phyloP scores from a whole-genome alignment of 1,140 invertebrate species.

The Thaumetopoea pityocampa region DNA sequence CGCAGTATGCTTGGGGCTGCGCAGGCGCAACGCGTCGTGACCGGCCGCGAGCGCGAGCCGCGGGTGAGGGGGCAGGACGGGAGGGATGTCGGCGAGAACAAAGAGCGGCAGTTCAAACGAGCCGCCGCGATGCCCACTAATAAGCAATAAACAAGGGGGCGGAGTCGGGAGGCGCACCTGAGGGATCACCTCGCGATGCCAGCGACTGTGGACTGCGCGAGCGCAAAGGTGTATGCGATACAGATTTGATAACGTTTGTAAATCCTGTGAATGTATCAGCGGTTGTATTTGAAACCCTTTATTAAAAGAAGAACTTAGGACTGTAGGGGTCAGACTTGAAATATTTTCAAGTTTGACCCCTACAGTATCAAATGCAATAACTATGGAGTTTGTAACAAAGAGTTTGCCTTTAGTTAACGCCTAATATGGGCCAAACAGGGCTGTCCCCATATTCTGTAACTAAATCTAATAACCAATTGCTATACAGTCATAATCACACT shows the following conservation, averaged over 20 bases:
- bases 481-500: too few relatives aligned
- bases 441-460: too few relatives aligned
- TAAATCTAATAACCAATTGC: too few relatives aligned
- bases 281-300: too few relatives aligned
- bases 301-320: too few relatives aligned
- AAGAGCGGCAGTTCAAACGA: slow-evolving; percentile 60
- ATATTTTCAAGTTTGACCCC: too few relatives aligned
- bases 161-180: slow-evolving; percentile 56
- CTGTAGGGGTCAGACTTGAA: too few relatives aligned
- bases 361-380: too few relatives aligned
- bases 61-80: slow-evolving; percentile 18
- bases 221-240: slow-evolving; percentile 13
- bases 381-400: too few relatives aligned
- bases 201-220: slow-evolving; percentile 17
- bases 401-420: too few relatives aligned
- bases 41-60: slow-evolving; percentile 25
- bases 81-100: slow-evolving; percentile 56
- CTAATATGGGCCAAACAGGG: too few relatives aligned
- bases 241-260: slow-evolving; percentile 10
- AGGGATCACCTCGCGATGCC: slow-evolving; percentile 50
- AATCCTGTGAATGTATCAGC: too few relatives aligned
- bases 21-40: slow-evolving; percentile 57
- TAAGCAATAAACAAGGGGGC: slow-evolving; percentile 74
- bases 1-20: slow-evolving; percentile 36
- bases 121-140: slow-evolving; percentile 61